Evolutionary conservation across 2,888 invertebrate genomes (phyloP), one percentile per base, ranked within the genome.

Genomic region (Theretra japonica): DNA sequence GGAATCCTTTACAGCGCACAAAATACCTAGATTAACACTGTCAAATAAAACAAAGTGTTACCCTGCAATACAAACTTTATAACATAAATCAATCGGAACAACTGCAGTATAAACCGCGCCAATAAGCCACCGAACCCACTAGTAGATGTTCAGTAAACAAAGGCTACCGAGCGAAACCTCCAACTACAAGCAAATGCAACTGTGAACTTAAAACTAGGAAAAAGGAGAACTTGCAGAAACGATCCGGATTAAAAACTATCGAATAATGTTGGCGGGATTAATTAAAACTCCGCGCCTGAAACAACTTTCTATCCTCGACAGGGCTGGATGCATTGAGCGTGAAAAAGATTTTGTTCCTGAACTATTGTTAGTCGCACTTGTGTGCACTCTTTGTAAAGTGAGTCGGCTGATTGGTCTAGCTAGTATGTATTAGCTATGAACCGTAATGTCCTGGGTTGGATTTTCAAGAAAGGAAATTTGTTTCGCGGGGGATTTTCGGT

Each of bases 241-340:
- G 74, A 79, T 65, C 65, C 48, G 65, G 85, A 84, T 88, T 85
- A 86, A 86, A 88, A 88, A 87, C 85, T 86, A 87, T 82, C 81
- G 83, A 80, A 73, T 81, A 83, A 83, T 84, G 65, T 79, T 76
- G 71, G 53, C 53, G n/a, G 79, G 78, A 79, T 86, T 87, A 84
- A 88, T 87, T 87, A 87, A 85, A 86, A 83, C 81, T 83, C 79
- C 72, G 73, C 75, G 73, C 73, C 71, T 73, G 71, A 75, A 76
- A 65, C 48, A 65, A 65, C 48, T 76, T 60, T 23, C 65, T 65
- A 48, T 65, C 65, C 65, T 21, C 48, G 41, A 65, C 65, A 65
- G 48, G n/a, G 53, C 53, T 3, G 7, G 33, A 48, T 30, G n/a
- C 21, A 19, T 60, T 60, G 15, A 17, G 5, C 21, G 21, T 62